Percentiles rank a stretch among this genome's conserved stretches.
phyloP scores from a whole-genome alignment of 2,797 vertebrate species.

The Rhinichthys osculus region DNA sequence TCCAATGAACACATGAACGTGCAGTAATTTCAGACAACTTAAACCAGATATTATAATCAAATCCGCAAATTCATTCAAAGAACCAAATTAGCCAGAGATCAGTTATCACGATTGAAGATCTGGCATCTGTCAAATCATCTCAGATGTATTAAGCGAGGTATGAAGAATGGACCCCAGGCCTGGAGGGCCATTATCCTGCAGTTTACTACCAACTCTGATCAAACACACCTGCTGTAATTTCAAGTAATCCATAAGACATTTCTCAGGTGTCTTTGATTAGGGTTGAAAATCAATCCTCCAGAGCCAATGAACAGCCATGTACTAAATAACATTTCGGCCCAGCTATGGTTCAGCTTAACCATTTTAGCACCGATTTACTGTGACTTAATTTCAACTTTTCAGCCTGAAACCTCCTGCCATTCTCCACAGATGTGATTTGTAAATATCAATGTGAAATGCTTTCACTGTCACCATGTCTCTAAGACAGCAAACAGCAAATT shows the following conservation, averaged over 20 bases:
- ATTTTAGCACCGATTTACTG: background rate
- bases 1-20: no score
- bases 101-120: no score
- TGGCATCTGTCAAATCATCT: no score
- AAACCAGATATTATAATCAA: no score
- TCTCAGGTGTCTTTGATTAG: background rate
- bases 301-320: background rate
- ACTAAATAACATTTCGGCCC: background rate
- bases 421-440: conserved; percentile 4
- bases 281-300: background rate
- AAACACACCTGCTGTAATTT: background rate
- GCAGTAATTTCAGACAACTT: no score
- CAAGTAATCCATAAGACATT: background rate
- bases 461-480: background rate
- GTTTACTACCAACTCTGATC: background rate
- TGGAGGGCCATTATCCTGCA: background rate
- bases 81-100: no score
- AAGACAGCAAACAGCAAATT: background rate
- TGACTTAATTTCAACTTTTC: background rate
- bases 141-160: no score
- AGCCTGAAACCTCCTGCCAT: conserved; percentile 3
- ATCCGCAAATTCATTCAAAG: no score
- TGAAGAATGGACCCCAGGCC: background rate
- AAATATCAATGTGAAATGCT: background rate
- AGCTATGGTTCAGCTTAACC: background rate